Percentiles rank a stretch among this genome's conserved stretches.
Evolutionary conservation across 2,888 invertebrate genomes (phyloP).

Genomic region (Sphaerophoria rueppellii): DNA sequence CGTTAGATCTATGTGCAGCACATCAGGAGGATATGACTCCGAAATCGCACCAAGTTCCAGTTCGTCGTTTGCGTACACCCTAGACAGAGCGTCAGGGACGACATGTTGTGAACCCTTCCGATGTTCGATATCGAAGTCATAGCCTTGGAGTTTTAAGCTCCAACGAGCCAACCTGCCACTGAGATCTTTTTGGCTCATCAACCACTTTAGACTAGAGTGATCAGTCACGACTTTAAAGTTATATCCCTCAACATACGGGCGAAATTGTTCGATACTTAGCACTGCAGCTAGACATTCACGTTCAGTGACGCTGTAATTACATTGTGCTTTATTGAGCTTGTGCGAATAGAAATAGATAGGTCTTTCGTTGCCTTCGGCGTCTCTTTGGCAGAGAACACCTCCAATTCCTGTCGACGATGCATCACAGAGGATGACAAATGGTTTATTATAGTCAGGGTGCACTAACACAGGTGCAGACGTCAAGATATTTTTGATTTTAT

Average conservation of each 20-base stretch:
- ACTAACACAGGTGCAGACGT: too few relatives aligned
- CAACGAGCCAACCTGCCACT: too few relatives aligned
- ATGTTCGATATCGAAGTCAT: constrained; percentile 23
- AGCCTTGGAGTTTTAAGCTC: constrained; percentile 7
- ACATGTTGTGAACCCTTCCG: not conserved
- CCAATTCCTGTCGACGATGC: not conserved
- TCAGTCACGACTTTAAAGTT: constrained; percentile 9
- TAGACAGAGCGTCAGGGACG: too few relatives aligned
- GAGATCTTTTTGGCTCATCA: too few relatives aligned
- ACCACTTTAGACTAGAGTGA: not conserved
- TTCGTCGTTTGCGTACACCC: not conserved
- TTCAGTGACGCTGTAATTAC: constrained; percentile 30
- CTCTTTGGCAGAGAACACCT: too few relatives aligned
- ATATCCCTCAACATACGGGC: constrained; percentile 51
- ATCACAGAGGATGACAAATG: not conserved
- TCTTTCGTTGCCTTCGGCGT: not conserved
- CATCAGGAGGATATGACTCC: not conserved
- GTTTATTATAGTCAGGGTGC: too few relatives aligned
- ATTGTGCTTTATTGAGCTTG: constrained; percentile 43
- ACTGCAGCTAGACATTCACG: not conserved
- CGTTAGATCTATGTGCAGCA: not conserved
- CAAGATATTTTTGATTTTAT: too few relatives aligned
- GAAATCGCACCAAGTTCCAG: not conserved
- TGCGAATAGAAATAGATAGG: constrained; percentile 30
- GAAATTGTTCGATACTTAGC: constrained; percentile 32